Base-by-base conservation (phyloP, 2,113 vertebrate species). In the Todiramphus chloris region DNA sequence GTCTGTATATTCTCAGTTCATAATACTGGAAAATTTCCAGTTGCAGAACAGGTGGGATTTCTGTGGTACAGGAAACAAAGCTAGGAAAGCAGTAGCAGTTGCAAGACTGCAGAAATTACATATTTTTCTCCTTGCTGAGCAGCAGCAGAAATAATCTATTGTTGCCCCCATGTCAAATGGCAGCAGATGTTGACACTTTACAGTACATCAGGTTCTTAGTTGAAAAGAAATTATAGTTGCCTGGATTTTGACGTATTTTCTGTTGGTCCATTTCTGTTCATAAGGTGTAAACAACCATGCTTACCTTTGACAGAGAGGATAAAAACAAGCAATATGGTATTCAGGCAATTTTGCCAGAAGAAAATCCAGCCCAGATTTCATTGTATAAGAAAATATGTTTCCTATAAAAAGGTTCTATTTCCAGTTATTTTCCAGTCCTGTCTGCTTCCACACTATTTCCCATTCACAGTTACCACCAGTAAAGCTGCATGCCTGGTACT, bases 181-280 rank as follows among this genome's bases (percentile, higher is more conserved):
- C 66, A 95, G 80, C 76, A 90, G 82, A 89, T 94, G 70, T 41
- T 70, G 50, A 60, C 76, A 44, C 35, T 95, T 93, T 94, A 78
- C 62, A 93, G 28, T 68, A 59, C 70, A 78, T 53, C 86, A 55
- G 11, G 25, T 66, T 89, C 66, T 75, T 63, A 68, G 60, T 19
- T 75, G 88, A 94, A 94, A 84, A 77, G 14, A 81, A 93, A 90
- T 89, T 35, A 87, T 35, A 87, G 69, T 87, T 67, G 31, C 46
- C 50, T 13, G 67, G 75, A 16, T 66, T 93, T 80, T 39, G 83
- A 85, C 80, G 89, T 96, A 84, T 74, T 80, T 96, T 91, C 58
- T 94, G 31, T 80, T 83, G 24, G 27, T 84, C 50, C 90, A 2
- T 94, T 93, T 58, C 85, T 96, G 70, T 96, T 96, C 73, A 76